Percentiles rank a stretch among this genome's conserved stretches.
phyloP scores from a whole-genome alignment of 2,797 vertebrate genomes.

The Sebastes glaucus region DNA sequence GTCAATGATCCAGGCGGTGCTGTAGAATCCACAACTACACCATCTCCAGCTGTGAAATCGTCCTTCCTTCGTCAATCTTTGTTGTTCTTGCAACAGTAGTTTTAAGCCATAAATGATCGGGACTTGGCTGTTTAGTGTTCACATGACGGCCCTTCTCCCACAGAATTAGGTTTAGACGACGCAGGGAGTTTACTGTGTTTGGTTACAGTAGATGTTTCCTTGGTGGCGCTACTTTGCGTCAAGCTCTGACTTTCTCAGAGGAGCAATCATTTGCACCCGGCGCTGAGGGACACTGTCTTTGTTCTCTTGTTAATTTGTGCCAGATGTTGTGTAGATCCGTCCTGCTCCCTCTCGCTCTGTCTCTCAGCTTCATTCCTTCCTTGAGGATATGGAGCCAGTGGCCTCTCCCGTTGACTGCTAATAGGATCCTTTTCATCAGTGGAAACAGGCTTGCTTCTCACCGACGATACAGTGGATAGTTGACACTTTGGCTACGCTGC shows the following conservation, averaged over 20 bases:
- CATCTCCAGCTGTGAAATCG: too few relatives aligned
- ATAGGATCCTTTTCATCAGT: slow-evolving; percentile 33
- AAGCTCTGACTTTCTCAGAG: slow-evolving; percentile 27
- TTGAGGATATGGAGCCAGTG: slow-evolving; percentile 72
- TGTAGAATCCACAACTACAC: too few relatives aligned
- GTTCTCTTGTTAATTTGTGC: slow-evolving; percentile 25
- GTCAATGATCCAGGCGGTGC: too few relatives aligned
- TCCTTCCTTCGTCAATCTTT: too few relatives aligned
- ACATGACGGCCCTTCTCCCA: slow-evolving; percentile 1
- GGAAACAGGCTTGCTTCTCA: neutral
- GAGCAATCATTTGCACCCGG: slow-evolving; percentile 39
- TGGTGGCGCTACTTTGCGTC: neutral
- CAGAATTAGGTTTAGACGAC: slow-evolving; percentile 38
- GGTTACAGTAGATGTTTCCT: neutral
- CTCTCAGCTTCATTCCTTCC: slow-evolving; percentile 25
- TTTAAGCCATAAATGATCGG: slow-evolving; percentile 1
- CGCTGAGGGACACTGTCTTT: slow-evolving; percentile 53
- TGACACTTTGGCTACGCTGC: slow-evolving; percentile 73
- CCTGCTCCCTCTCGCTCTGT: slow-evolving; percentile 16
- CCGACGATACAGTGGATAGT: slow-evolving; percentile 69
- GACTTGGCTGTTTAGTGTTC: neutral
- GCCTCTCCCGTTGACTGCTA: slow-evolving; percentile 55
- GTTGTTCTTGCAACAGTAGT: too few relatives aligned
- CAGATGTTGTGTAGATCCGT: neutral
- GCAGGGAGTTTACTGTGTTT: slow-evolving; percentile 55